Conservation (phyloP, 2,888 invertebrate genomes). For the Apamea anceps region DNA sequence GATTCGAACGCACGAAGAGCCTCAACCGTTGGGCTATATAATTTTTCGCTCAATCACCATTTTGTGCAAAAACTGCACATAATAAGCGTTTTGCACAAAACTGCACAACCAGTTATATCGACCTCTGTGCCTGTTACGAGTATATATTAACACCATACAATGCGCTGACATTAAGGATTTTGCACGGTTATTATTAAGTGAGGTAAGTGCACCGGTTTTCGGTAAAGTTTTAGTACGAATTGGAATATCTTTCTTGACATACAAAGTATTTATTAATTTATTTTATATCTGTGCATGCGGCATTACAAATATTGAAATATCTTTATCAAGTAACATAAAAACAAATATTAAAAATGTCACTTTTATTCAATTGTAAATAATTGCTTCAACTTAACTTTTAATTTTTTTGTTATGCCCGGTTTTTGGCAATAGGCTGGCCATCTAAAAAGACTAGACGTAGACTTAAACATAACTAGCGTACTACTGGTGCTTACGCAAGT, state of each 20-base stretch:
- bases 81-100: constrained; percentile 40
- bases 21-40: constrained; percentile 14
- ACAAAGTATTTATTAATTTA: background rate
- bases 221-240: background rate
- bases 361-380: too few species aligned
- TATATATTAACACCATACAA: constrained; percentile 69
- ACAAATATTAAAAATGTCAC: too few species aligned
- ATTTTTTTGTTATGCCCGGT: too few species aligned
- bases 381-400: too few species aligned
- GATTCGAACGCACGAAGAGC: background rate
- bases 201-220: constrained; percentile 48
- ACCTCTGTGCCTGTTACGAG: constrained; percentile 55
- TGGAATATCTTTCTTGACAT: too few species aligned
- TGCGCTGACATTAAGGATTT: constrained; percentile 66
- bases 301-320: background rate
- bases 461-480: too few species aligned
- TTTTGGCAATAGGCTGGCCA: too few species aligned
- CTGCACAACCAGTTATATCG: constrained; percentile 36
- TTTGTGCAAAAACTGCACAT: constrained; percentile 34
- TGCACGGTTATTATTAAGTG: constrained; percentile 67
- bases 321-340: background rate
- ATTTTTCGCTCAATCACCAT: constrained; percentile 32
- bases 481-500: too few species aligned
- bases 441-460: too few species aligned
- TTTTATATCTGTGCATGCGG: background rate